Evolutionary conservation across 2,888 invertebrate genomes (phyloP).

Genomic region (Lasioglossum leucozonium): DNA sequence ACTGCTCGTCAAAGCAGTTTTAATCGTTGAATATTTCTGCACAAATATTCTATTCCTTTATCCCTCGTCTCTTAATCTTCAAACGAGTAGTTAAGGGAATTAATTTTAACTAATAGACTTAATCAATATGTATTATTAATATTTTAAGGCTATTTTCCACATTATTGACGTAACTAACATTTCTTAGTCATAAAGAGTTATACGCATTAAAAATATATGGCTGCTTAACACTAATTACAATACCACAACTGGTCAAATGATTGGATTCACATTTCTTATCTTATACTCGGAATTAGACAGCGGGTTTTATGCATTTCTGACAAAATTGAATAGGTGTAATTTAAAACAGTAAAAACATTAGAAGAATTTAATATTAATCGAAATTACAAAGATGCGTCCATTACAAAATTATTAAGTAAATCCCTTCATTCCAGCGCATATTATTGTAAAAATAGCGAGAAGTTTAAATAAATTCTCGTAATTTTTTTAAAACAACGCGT

Average conservation of each 20-base stretch:
- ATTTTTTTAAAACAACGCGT: background rate
- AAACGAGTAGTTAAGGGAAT: background rate
- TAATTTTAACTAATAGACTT: background rate
- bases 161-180: background rate
- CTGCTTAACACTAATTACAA: background rate
- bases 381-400: background rate
- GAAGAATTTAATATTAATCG: background rate
- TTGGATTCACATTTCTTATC: background rate
- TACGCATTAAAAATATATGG: background rate
- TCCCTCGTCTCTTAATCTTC: background rate
- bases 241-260: background rate
- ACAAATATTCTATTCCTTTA: background rate
- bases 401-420: background rate
- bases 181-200: background rate
- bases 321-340: no score
- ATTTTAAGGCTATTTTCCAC: background rate
- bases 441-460: no score
- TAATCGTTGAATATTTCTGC: constrained; percentile 1
- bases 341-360: no score
- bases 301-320: no score
- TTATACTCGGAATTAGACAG: background rate
- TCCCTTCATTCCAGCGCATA: no score
- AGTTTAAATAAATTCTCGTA: background rate
- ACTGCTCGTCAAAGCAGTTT: background rate
- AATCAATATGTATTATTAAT: background rate